Conservation (phyloP, 2,113 vertebrate genomes). For the Vulpes vulpes region DNA sequence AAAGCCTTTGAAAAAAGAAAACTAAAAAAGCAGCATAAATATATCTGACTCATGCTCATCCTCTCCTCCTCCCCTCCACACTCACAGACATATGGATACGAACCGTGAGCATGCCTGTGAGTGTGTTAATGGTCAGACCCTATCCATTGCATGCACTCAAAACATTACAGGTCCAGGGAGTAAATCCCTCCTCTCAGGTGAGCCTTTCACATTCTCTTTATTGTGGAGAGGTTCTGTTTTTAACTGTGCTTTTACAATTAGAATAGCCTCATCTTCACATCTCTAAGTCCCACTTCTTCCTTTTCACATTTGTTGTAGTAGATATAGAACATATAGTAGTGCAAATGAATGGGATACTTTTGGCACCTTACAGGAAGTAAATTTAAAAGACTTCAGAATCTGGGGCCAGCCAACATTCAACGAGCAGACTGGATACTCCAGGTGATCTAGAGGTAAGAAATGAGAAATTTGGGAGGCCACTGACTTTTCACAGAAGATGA, state of each 20-base stretch:
- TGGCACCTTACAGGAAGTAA: slow-evolving; percentile 69
- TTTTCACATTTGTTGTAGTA: slow-evolving; percentile 65
- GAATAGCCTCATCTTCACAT: slow-evolving; percentile 70
- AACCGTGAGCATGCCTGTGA: neutral
- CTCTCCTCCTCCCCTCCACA: neutral
- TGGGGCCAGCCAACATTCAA: slow-evolving; percentile 14
- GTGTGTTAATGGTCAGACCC: neutral
- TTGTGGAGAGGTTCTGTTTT: slow-evolving; percentile 63
- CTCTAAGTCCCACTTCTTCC: slow-evolving; percentile 62
- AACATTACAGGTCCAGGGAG: slow-evolving; percentile 11
- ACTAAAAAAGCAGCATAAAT: neutral
- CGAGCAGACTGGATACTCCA: slow-evolving; percentile 50
- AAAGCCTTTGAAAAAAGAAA: neutral
- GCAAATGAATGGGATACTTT: slow-evolving; percentile 73
- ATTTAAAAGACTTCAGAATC: slow-evolving; percentile 75
- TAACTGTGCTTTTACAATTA: slow-evolving; percentile 76
- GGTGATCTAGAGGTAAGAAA: slow-evolving; percentile 74
- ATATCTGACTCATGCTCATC: neutral
- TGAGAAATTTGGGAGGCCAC: slow-evolving; percentile 77
- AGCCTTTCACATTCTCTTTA: slow-evolving; percentile 44
- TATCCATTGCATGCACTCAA: neutral
- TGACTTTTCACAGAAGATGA: slow-evolving; percentile 61
- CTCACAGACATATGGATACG: neutral
- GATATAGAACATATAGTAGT: slow-evolving; percentile 77
- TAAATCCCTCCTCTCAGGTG: slow-evolving; percentile 53